Evolutionary conservation across 2,797 vertebrate species (phyloP), one percentile per base, ranked within the genome.

Genomic region (Anguilla anguilla): DNA sequence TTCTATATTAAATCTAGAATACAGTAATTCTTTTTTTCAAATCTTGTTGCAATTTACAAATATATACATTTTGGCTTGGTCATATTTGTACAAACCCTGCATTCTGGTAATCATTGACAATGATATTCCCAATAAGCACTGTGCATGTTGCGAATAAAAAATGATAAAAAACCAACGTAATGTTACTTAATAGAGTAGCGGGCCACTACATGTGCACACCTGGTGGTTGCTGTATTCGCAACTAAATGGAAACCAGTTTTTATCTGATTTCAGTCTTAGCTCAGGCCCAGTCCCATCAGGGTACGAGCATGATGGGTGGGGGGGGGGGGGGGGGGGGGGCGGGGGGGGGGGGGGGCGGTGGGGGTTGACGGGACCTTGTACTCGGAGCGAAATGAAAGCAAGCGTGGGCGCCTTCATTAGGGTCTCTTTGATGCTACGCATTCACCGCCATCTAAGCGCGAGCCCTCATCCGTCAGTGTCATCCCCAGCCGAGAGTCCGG

Each of bases 391-490:
- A 84, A 83, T 43, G 77, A 74, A 64, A 83, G 61, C 88, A 61
- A 31, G 85, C 85, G 61, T 88, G 85, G 67, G 19, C 15, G 11
- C 9, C 57, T 22, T 69, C 77, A 88, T 88, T 88, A 95, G 88
- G 49, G 89, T 82, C 85, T 89, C 91, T 93, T 89, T 94, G 93
- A 94, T 94, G 93, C 92, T 91, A 93, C 91, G 92, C 93, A 93
- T 86, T 93, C 86, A 91, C 91, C 92, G 90, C 89, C 93, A 94
- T 94, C 93, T 93, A 39, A 92, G 89, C 89, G 90, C 89, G 88
- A 89, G 46, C 88, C 87, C 93, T 95, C 95, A 46, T 96, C 94
- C 89, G 88, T 96, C 96, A 96, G 90, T 89, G 94, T 96, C 94
- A 95, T 87, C 90, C 88, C 83, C 87, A 28, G 43, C 43, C 6